Evolutionary conservation across 2,797 vertebrate genomes (phyloP), one percentile per base, ranked within the genome.

Genomic region (Eutrigla gurnardus): DNA sequence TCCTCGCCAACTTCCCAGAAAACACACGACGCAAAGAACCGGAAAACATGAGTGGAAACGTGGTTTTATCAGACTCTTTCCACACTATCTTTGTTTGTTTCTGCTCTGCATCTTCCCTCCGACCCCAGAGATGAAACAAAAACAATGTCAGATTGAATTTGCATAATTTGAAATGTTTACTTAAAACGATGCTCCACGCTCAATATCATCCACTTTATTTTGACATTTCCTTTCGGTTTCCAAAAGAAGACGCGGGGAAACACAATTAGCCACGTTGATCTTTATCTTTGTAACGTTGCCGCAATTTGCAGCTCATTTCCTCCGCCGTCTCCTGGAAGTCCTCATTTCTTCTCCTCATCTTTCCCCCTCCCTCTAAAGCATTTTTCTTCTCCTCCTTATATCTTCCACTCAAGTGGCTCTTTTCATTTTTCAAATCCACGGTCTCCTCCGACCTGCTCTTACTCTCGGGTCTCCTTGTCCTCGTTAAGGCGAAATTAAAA

Each of bases 271-370:
- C 10, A 0, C 63, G 72, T 70, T 70, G 63, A 84, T 75, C 75
- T 73, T 58, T 60, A 67, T 77, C 77, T 74, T 65, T 74, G 40
- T 60, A 71, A 55, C 73, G 55, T 77, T n/a, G 5, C 65, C 4
- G 65, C 68, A 75, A 81, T 87, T 80, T 89, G 86, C 61, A 50
- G 63, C 78, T 81, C 66, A 68, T 86, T 88, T 83, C 71, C 80
- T 37, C 35, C 8, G 43, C 67, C 54, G 25, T 65, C 2, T 1
- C 18, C 81, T 70, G 35, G 33, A 70, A 55, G 73, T 82, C 73
- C 84, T 84, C 65, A 52, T 81, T 80, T 77, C 71, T 75, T 35
- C 62, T 82, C 60, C 25, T 86, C 70, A 70, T 85, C n/a, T n/a
- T 87, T 86, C 79, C 66, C 55, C 78, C 80, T 63, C 57, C 60